These are phyloP conservation scores for Melieria picta DNA, from an alignment of 2,888 invertebrate species.

Conservation along the genomic window DNA sequence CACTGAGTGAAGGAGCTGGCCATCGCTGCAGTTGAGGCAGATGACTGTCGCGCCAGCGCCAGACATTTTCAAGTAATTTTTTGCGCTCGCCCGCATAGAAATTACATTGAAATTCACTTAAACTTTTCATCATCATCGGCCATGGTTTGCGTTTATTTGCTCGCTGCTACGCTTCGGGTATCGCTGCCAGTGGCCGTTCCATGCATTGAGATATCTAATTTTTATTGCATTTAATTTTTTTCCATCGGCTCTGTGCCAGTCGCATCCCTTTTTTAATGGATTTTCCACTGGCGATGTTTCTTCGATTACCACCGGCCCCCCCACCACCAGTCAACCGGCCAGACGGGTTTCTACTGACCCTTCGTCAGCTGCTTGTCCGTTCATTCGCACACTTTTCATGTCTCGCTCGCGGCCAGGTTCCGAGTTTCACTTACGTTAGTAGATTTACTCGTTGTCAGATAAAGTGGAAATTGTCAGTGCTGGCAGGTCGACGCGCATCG, in stretches of 20 bases:
- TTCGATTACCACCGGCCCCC: background rate
- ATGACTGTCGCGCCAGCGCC: background rate
- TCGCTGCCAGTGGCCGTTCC: background rate
- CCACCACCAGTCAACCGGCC: no score
- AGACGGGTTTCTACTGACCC: no score
- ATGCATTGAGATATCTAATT: constrained; percentile 20
- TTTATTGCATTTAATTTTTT: no score
- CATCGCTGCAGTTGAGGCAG: no score
- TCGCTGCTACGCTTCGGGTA: background rate
- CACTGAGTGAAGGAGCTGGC: background rate
- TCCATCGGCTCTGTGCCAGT: no score
- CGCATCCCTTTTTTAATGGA: constrained; percentile 10
- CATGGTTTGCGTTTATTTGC: background rate
- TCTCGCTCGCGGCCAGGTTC: no score
- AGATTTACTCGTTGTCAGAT: background rate
- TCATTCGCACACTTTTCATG: no score
- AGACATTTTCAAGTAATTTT: background rate
- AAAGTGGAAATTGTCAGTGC: background rate
- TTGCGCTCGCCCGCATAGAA: constrained; percentile 8
- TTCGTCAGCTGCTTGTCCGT: no score
- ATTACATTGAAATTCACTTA: constrained; percentile 41
- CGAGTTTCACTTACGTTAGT: no score
- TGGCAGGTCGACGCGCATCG: background rate
- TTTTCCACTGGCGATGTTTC: constrained; percentile 12
- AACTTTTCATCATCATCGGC: constrained; percentile 27